phyloP scores from a whole-genome alignment of 2,797 vertebrate genomes.

The Pantherophis vulpinus region DNA sequence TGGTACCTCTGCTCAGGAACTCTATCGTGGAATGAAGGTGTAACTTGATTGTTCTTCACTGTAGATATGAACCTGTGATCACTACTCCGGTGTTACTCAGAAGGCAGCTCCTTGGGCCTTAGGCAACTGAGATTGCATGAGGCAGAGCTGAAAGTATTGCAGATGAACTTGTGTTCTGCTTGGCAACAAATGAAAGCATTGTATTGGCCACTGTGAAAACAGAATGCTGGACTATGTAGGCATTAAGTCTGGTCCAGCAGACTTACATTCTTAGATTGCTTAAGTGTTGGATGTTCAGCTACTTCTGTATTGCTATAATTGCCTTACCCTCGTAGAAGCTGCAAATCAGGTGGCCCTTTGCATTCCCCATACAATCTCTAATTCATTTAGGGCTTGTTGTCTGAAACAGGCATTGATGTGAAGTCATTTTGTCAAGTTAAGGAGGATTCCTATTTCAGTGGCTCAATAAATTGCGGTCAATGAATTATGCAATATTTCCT shows the following conservation, averaged over 20 bases:
- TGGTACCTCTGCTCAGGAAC: neutral
- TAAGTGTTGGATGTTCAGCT: neutral
- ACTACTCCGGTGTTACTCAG: neutral
- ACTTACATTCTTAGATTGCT: neutral
- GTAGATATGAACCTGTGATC: neutral
- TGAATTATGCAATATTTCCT: neutral
- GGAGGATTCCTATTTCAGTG: neutral
- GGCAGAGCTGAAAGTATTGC: neutral
- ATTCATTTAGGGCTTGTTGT: neutral
- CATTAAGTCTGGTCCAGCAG: neutral
- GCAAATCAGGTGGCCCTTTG: neutral
- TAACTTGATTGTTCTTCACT: neutral
- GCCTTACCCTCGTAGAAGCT: neutral
- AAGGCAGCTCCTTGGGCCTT: too few relatives aligned
- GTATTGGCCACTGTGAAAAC: neutral
- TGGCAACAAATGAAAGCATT: neutral
- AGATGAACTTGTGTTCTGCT: neutral
- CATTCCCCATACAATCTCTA: neutral
- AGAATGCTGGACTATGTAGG: neutral
- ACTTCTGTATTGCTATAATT: neutral
- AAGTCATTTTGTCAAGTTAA: neutral
- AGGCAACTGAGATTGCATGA: neutral
- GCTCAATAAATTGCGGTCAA: conserved; percentile 5
- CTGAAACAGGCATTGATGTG: neutral
- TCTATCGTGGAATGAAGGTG: neutral